phyloP scores from a whole-genome alignment of 2,888 invertebrate genomes.

The Andricus curvator region DNA sequence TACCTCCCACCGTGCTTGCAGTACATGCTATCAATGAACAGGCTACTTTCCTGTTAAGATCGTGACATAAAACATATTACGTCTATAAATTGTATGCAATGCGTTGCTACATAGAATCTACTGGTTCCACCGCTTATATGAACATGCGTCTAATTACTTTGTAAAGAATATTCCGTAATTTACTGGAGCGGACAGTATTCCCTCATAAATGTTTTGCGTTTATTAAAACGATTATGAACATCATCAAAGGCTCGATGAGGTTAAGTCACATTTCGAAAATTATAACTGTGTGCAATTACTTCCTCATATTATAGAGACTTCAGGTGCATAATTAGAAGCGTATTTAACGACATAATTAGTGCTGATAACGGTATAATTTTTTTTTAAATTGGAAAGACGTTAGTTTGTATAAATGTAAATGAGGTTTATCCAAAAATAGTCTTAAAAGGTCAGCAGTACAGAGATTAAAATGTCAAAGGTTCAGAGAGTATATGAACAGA shows the following conservation, averaged over 20 bases:
- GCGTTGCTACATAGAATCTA: conserved; percentile 51
- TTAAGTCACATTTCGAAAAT: background rate
- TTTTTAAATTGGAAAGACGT: background rate
- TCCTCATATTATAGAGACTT: background rate
- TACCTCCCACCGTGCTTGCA: conserved; percentile 54
- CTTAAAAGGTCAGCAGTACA: background rate
- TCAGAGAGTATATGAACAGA: background rate
- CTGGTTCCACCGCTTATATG: conserved; percentile 52
- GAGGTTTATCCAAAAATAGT: too few relatives aligned
- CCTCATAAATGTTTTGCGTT: conserved; percentile 23
- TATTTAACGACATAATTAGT: background rate
- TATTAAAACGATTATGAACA: conserved; percentile 24
- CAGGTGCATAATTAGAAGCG: background rate
- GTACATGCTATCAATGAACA: conserved; percentile 57
- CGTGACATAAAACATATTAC: conserved; percentile 58
- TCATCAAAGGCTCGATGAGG: background rate
- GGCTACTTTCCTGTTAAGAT: conserved; percentile 54
- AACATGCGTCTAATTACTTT: conserved; percentile 56
- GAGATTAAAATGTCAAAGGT: background rate
- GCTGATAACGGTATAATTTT: background rate
- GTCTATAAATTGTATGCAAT: conserved; percentile 56
- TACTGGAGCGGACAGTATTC: conserved; percentile 22
- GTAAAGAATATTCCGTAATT: conserved; percentile 48
- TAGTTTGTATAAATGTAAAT: too few relatives aligned
- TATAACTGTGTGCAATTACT: background rate